These are phyloP conservation scores for Prorops nasuta DNA, from an alignment of 1,140 invertebrate genomes.

Conservation along the genomic window DNA sequence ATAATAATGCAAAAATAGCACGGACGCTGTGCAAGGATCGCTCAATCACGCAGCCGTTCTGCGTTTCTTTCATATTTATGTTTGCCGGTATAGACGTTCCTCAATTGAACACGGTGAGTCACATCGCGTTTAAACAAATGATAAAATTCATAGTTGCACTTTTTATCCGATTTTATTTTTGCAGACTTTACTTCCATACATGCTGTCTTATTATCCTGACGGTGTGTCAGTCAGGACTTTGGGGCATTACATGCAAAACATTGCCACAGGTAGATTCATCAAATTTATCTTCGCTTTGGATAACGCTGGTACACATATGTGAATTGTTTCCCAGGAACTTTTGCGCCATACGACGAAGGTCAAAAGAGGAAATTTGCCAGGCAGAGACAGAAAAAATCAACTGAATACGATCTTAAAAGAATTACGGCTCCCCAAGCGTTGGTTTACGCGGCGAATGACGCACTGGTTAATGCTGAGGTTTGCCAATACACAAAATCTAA, in stretches of 20 bases:
- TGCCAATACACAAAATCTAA: not conserved
- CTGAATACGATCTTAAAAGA: constrained; percentile 59
- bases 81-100: not conserved
- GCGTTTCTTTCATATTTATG: constrained; percentile 49
- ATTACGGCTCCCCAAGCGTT: constrained; percentile 65
- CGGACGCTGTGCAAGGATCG: constrained; percentile 54
- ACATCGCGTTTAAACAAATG: not conserved
- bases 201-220: not conserved
- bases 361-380: constrained; percentile 49
- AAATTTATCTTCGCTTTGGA: no score
- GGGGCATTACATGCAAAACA: not conserved
- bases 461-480: constrained; percentile 49
- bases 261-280: no score
- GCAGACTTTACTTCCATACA: not conserved
- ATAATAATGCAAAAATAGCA: constrained; percentile 45
- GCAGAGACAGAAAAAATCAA: constrained; percentile 57
- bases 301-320: no score
- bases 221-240: not conserved
- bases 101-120: not conserved
- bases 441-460: constrained; percentile 68
- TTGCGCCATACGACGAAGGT: constrained; percentile 58
- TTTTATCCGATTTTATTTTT: not conserved
- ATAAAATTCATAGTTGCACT: no score
- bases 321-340: constrained; percentile 33
- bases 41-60: constrained; percentile 51